phyloP scores from a whole-genome alignment of 1,140 invertebrate genomes.

The Bombus sibiricus region DNA sequence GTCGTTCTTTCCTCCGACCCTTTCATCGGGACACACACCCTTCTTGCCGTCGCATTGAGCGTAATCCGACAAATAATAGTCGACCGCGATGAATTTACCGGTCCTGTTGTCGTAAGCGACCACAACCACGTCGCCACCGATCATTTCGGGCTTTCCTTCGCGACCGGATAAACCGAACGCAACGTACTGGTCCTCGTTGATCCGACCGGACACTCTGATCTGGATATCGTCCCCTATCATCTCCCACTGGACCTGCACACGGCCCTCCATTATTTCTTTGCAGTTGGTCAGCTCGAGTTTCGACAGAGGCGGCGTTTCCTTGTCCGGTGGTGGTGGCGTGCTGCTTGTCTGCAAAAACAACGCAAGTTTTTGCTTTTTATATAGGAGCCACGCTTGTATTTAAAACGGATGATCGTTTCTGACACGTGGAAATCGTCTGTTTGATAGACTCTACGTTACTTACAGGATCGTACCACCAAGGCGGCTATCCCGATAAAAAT shows the following conservation, averaged over 20 bases:
- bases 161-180: conserved; percentile 93
- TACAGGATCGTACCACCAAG: conserved; percentile 95
- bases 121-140: conserved; percentile 93
- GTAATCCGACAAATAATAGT: conserved; percentile 93
- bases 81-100: conserved; percentile 89
- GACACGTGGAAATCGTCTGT: not conserved
- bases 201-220: conserved; percentile 89
- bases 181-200: conserved; percentile 93
- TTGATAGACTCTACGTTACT: conserved; percentile 82
- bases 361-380: not conserved
- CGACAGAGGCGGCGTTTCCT: conserved; percentile 78
- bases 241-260: conserved; percentile 92
- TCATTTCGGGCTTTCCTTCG: conserved; percentile 87
- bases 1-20: conserved; percentile 92
- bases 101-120: conserved; percentile 89
- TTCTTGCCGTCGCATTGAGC: conserved; percentile 91
- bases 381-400: not conserved
- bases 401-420: not conserved
- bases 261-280: conserved; percentile 89
- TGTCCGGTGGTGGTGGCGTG: conserved; percentile 81
- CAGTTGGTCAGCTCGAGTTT: conserved; percentile 86
- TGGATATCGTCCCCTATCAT: conserved; percentile 88
- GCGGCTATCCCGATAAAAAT: conserved; percentile 85
- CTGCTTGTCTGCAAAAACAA: conserved; percentile 86
- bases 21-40: conserved; percentile 93